These are phyloP conservation scores for Gambelia wislizenii DNA, from an alignment of 2,797 vertebrate species.

Conservation along the genomic window DNA sequence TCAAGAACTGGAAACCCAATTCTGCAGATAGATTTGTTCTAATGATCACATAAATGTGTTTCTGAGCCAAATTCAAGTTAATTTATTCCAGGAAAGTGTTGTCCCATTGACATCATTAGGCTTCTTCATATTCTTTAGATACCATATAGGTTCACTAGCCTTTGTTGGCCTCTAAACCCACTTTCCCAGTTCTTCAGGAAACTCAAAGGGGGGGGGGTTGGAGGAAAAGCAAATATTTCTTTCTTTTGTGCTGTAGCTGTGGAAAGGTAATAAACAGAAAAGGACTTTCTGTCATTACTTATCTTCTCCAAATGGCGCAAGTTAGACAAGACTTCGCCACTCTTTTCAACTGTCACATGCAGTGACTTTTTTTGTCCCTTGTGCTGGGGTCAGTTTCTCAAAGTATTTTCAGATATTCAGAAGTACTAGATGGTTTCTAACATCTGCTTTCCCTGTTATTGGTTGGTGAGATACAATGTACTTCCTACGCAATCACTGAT, in stretches of 20 bases:
- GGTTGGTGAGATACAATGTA: conserved; percentile 6
- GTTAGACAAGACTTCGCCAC: background rate
- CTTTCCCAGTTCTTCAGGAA: background rate
- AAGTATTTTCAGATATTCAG: background rate
- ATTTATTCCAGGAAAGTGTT: accelerated
- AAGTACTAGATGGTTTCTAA: background rate
- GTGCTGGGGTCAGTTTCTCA: background rate
- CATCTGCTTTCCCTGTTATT: background rate
- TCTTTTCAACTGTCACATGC: background rate
- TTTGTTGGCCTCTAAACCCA: background rate
- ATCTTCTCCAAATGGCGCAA: background rate
- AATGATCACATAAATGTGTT: background rate
- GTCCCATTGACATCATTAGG: background rate
- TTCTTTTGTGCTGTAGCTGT: background rate
- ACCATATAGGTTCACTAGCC: background rate
- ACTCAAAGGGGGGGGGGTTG: background rate
- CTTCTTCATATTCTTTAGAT: conserved; percentile 15
- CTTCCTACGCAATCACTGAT: conserved; percentile 12
- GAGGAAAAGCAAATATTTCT: background rate
- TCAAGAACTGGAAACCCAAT: conserved; percentile 39
- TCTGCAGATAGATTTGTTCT: conserved; percentile 22
- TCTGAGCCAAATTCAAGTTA: conserved; percentile 35
- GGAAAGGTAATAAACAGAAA: background rate
- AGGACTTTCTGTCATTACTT: background rate
- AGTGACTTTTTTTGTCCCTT: background rate